Percentiles rank a stretch among this genome's conserved stretches.
These are phyloP conservation scores for Xanthostigma xanthostigma DNA, from an alignment of 2,888 invertebrate species.

Conservation along the genomic window DNA sequence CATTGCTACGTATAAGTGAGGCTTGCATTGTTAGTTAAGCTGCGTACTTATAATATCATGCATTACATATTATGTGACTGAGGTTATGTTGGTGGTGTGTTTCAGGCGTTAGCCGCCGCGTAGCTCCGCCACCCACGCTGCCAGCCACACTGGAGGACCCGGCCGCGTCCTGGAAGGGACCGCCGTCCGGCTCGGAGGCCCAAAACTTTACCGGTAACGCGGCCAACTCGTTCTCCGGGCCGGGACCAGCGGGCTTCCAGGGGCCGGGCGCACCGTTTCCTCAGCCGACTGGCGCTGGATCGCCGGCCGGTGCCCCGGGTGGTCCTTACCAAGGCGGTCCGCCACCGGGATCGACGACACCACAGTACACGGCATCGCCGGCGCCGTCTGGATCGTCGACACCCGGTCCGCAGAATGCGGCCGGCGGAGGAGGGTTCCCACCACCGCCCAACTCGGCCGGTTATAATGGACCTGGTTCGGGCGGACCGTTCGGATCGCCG, in stretches of 20 bases:
- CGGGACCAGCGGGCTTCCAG: constrained; percentile 34
- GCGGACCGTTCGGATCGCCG: constrained; percentile 51
- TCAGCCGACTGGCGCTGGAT: constrained; percentile 58
- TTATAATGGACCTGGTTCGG: constrained; percentile 49
- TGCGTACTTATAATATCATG: no score
- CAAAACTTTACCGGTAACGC: constrained; percentile 49
- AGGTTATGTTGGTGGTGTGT: constrained; percentile 11
- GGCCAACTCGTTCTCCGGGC: constrained; percentile 44
- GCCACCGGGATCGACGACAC: constrained; percentile 61
- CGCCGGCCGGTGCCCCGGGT: constrained; percentile 51
- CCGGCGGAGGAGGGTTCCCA: constrained; percentile 35
- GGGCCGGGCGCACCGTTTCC: constrained; percentile 43
- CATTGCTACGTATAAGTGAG: no score
- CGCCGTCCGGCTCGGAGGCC: constrained; percentile 45
- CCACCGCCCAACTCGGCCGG: constrained; percentile 34
- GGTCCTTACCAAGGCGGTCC: constrained; percentile 45
- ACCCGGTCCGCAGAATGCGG: constrained; percentile 48
- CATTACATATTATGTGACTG: neutral
- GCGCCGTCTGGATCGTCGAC: constrained; percentile 71
- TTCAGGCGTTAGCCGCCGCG: constrained; percentile 75
- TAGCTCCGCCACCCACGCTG: constrained; percentile 45
- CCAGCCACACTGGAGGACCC: constrained; percentile 63
- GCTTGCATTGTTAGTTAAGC: no score
- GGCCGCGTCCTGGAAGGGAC: constrained; percentile 66
- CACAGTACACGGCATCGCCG: constrained; percentile 75